Evolutionary conservation across 2,797 vertebrate genomes (phyloP), one percentile per base, ranked within the genome.

Genomic region (Phyllotis vaccarum): DNA sequence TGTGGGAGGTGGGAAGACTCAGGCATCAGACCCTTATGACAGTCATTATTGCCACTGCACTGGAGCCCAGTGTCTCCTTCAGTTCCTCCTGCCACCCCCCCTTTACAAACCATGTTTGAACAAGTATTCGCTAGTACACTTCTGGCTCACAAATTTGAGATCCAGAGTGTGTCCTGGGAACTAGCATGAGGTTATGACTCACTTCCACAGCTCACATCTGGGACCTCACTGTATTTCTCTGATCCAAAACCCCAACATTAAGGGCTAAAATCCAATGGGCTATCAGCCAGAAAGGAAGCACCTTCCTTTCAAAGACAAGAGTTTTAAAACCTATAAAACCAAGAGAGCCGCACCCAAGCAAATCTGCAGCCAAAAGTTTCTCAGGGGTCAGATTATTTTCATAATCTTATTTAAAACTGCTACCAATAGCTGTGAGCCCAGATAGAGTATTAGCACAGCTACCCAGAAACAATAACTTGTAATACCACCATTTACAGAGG

Each of bases 381-480:
- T 95, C 75, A 86, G 37, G 29, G 37, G 52, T 83, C 80, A 89
- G 68, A 46, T 83, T 79, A 87, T 83, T 70, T 86, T 37, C 66
- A 76, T 66, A 58, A 46, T 85, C 19, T 14, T 17, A 5, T 16
- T 37, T 83, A 92, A 80, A 93, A 89, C 62, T 75, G 75, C 29
- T 49, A 83, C n/a, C 52, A 31, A 56, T 76, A 31, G 27, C 13
- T 34, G 14, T 90, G 64, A 86, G 66, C 37, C 3, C 52, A 74
- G 75, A 92, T 80, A 94, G 12, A 78, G 19, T 31, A 14, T 58
- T 52, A 60, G 58, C 29, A n/a, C 91, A 75, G 72, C 37, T 21
- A 91, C 22, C 54, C 4, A 8, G 74, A 92, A 74, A 87, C 46
- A 49, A 68, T 43, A 68, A 43, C 37, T 31, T 37, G 91, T 3